phyloP scores from a whole-genome alignment of 1,140 invertebrate genomes.

The Cheumatopsyche charites region DNA sequence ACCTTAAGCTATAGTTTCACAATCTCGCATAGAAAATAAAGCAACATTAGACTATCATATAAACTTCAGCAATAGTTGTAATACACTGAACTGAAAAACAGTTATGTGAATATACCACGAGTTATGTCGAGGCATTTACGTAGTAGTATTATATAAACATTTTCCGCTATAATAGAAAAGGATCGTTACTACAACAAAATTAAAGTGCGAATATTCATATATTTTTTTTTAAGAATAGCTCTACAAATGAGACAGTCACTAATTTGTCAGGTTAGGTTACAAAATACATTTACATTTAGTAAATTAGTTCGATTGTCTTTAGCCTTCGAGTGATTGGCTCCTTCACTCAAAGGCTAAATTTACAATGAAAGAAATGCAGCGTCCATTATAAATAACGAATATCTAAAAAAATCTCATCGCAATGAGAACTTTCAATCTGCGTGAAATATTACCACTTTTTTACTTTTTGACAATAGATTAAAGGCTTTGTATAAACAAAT shows the following conservation, averaged over 20 bases:
- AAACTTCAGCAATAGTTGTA: conserved; percentile 62
- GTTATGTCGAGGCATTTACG: conserved; percentile 46
- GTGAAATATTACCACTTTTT: no score
- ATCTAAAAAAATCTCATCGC: conserved; percentile 36
- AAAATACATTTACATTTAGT: conserved; percentile 47
- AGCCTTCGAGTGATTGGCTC: conserved; percentile 46
- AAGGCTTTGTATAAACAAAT: conserved; percentile 13
- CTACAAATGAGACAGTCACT: conserved; percentile 49
- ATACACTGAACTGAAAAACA: conserved; percentile 55
- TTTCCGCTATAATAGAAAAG: conserved; percentile 47
- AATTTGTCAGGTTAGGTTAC: conserved; percentile 49
- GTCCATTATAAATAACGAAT: conserved; percentile 29
- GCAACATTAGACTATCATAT: conserved; percentile 66
- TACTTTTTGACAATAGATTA: background rate
- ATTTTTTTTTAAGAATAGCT: conserved; percentile 47
- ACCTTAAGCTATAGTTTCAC: conserved; percentile 65
- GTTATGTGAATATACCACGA: conserved; percentile 46
- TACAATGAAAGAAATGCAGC: conserved; percentile 44
- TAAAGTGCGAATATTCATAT: conserved; percentile 48
- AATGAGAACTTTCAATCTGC: conserved; percentile 13
- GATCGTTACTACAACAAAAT: conserved; percentile 48
- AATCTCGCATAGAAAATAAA: conserved; percentile 65
- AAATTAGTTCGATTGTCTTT: conserved; percentile 47
- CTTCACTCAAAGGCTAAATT: conserved; percentile 44
- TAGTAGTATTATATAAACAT: conserved; percentile 44